phyloP scores from a whole-genome alignment of 2,888 invertebrate species.

The Branchinecta sandiegonensis region DNA sequence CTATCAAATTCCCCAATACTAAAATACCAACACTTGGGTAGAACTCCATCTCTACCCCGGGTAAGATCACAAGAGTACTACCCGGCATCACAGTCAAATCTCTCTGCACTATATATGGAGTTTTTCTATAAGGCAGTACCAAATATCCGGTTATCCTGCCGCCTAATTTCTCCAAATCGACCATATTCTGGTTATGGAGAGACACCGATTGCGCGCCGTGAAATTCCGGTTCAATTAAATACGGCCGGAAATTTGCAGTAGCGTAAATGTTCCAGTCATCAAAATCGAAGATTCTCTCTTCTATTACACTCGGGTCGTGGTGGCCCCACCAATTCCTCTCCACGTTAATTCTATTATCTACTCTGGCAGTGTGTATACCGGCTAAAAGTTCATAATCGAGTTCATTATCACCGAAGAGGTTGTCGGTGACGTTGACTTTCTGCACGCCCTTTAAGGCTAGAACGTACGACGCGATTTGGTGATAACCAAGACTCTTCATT shows the following conservation, averaged over 20 bases:
- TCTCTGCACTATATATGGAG: conserved; percentile 62
- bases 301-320: conserved; percentile 53
- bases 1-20: conserved; percentile 75
- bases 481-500: background rate
- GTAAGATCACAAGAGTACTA: conserved; percentile 64
- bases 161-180: conserved; percentile 46
- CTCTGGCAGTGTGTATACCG: conserved; percentile 64
- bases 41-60: conserved; percentile 83
- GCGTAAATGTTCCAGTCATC: conserved; percentile 99
- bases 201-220: conserved; percentile 41
- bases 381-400: conserved; percentile 82
- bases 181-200: conserved; percentile 32
- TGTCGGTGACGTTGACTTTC: conserved; percentile 74
- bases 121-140: conserved; percentile 45
- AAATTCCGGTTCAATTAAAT: conserved; percentile 57
- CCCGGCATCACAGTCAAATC: conserved; percentile 97
- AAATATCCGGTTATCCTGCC: conserved; percentile 57
- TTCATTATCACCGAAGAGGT: conserved; percentile 65
- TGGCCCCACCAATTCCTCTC: conserved; percentile 96
- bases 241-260: conserved; percentile 77
- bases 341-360: conserved; percentile 73
- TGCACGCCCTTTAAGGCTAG: conserved; percentile 88
- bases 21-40: conserved; percentile 89
- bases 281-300: conserved; percentile 81
- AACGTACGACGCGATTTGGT: conserved; percentile 52